Evolutionary conservation across 2,113 vertebrate genomes (phyloP), one percentile per base, ranked within the genome.

Genomic region (Oreamnos americanus): DNA sequence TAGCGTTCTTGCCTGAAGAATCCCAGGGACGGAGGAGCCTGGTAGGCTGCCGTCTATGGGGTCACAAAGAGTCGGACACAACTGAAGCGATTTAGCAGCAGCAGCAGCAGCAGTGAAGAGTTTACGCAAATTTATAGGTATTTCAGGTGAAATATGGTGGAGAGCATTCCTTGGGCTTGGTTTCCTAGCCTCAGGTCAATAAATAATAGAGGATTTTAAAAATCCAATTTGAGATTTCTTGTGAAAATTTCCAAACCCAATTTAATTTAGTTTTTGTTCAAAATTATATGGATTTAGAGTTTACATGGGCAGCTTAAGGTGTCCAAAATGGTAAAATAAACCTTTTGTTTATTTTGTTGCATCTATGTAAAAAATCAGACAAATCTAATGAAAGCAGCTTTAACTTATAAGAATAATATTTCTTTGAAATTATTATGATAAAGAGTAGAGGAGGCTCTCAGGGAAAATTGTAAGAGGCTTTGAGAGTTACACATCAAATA

Each of bases 201-300:
- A 95, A 74, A 90, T 53, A 79, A 74, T 5, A 93, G 6, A 64
- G 5, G 7, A 4, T 15, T 94, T 90, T 60, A 71, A 83, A 81
- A 90, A 62, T 39, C 10, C 43, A 90, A 79, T 57, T 94, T 83
- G 13, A 94, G 43, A 79, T 71, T 92, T 28, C 57, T 74, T 84
- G 64, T 71, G 30, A 67, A 92, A 92, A 78, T 33, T 71, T 83
- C 12, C n/a, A 71, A 49, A n/a, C 43, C 86, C 7, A 89, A 49
- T 86, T 91, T 81, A 85, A 71, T 74, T 64, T 89, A 21, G 47
- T 78, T 47, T 92, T 94, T 92, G n/a, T 79, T 79, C 33, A 92
- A 92, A 92, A 47, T 25, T 87, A 7, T 87, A 55, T 23, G 45
- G 33, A 1, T 39, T 82, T 49, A 53, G 36, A 82, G 28, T 88